Percentiles rank a stretch among this genome's conserved stretches.
These are phyloP conservation scores for Anarsia innoxiella DNA, from an alignment of 2,888 invertebrate genomes.

Conservation along the genomic window DNA sequence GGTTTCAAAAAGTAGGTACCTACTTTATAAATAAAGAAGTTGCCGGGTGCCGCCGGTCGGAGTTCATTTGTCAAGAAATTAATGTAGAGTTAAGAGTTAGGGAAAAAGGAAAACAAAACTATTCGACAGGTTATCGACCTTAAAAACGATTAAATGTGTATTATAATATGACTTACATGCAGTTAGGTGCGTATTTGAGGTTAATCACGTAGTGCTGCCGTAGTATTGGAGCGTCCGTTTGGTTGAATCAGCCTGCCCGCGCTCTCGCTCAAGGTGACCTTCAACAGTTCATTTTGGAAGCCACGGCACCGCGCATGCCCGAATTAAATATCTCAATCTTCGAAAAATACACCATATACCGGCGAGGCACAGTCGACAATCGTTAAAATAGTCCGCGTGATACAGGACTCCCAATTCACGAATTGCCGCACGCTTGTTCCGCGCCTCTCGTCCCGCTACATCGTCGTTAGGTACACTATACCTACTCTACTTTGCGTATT, in stretches of 20 bases:
- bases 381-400: constrained; percentile 13
- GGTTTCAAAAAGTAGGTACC: too few relatives aligned
- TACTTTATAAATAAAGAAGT: too few relatives aligned
- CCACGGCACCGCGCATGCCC: constrained; percentile 58
- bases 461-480: not conserved
- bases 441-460: not conserved
- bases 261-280: constrained; percentile 64
- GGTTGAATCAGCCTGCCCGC: constrained; percentile 19
- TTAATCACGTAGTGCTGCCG: constrained; percentile 38
- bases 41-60: too few relatives aligned
- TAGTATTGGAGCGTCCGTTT: too few relatives aligned
- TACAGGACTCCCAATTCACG: constrained; percentile 34
- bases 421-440: not conserved
- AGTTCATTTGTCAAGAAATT: too few relatives aligned
- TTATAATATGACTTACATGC: too few relatives aligned
- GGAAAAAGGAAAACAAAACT: too few relatives aligned
- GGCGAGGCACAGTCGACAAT: constrained; percentile 24
- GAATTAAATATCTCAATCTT: constrained; percentile 25
- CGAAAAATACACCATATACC: constrained; percentile 32
- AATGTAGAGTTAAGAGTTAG: too few relatives aligned
- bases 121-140: too few relatives aligned
- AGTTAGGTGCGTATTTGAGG: too few relatives aligned
- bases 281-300: constrained; percentile 47
- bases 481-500: not conserved
- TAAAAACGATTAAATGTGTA: too few relatives aligned